Base-by-base conservation (phyloP, 2,888 invertebrate species). In the Xanthia togata region DNA sequence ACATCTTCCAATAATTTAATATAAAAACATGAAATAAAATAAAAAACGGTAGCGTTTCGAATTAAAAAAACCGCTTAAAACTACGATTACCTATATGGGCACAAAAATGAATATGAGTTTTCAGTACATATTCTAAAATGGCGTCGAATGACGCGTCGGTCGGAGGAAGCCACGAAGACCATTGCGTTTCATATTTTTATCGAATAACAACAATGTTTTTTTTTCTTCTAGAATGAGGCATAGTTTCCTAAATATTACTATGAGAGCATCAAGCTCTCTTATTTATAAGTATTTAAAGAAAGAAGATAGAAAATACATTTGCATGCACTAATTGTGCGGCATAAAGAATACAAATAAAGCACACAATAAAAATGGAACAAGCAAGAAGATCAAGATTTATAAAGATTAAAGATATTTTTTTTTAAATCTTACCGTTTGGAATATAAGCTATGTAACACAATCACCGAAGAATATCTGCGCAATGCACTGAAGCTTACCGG, bases 401-500 rank as follows among this genome's bases (percentile, higher is more conserved):
- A 31, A 31, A 31, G 31, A 31, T 31, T 31, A 31, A 31, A 31
- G 31, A 31, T 31, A 31, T 31, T 2, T 31, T 2, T 31, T 31
- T 31, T 31, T 31, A 67, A 57, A 23, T 6, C 76, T 76, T 26
- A 80, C 80, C 63, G n/a, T n/a, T 41, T 44, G 1, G 8, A 26
- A 72, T 70, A 12, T 44, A 26, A 26, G 12, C 12, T 75, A 17
- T 50, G 35, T 64, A 35, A 23, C 44, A 17, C n/a, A n/a, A n/a
- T 14, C 50, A 68, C 53, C 57, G 35, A 53, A 53, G 4, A 35
- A n/a, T 23, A 14, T 41, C n/a, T 74, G 60, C n/a, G 53, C n/a
- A 68, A 55, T 20, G 70, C 67, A 41, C 38, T 82, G 69, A 82
- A 63, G n/a, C 26, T 71, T 2, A 0, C 23, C 6, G 14, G 44